Evolutionary conservation across 2,888 invertebrate species (phyloP).

Genomic region (Blastobasis adustella): DNA sequence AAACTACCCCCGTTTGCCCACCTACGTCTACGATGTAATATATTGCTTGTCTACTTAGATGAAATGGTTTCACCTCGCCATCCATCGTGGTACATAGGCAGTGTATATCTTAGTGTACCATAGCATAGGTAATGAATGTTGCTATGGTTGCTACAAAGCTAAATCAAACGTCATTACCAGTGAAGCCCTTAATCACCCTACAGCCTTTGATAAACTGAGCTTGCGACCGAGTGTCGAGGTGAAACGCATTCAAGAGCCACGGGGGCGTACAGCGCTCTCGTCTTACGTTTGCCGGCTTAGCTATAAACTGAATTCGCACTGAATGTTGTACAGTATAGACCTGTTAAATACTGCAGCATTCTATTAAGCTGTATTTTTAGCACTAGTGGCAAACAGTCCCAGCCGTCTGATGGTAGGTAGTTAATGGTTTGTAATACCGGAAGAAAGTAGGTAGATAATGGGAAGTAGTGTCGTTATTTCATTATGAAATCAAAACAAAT

Average conservation of each 20-base stretch:
- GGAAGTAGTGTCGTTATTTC: too few species aligned
- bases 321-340: neutral
- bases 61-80: too few species aligned
- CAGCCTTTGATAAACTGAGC: constrained; percentile 49
- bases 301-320: neutral
- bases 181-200: constrained; percentile 48
- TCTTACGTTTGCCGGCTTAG: neutral
- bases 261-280: neutral
- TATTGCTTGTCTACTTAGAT: too few species aligned
- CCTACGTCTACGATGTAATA: too few species aligned
- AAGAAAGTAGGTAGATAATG: too few species aligned
- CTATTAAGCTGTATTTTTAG: neutral
- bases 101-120: too few species aligned
- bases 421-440: too few species aligned
- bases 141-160: constrained; percentile 29
- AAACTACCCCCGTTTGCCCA: too few species aligned
- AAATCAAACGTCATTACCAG: constrained; percentile 55
- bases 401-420: too few species aligned
- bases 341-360: neutral
- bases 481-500: too few species aligned
- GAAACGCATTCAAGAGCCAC: constrained; percentile 14
- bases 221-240: constrained; percentile 18
- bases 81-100: too few species aligned
- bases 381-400: neutral
- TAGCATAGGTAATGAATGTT: too few species aligned